These are phyloP conservation scores for Leptopilina boulardi DNA, from an alignment of 1,140 invertebrate species.

Conservation along the genomic window DNA sequence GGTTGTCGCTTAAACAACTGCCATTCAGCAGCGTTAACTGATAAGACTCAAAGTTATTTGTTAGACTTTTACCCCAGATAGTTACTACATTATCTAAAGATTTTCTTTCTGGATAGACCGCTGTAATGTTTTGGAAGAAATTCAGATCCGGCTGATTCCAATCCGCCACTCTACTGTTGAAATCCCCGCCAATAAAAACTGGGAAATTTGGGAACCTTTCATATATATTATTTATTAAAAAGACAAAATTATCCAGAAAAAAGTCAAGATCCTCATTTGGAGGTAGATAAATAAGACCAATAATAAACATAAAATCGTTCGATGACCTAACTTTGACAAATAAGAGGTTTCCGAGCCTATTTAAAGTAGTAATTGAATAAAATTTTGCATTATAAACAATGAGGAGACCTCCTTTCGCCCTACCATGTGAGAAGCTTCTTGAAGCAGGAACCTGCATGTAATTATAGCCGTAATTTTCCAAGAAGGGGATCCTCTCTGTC, in stretches of 20 bases:
- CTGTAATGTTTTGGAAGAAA: neutral
- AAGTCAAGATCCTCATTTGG: neutral
- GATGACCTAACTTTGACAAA: neutral
- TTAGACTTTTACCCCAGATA: neutral
- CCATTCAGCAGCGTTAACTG: neutral
- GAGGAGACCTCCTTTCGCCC: neutral
- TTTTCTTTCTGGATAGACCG: neutral
- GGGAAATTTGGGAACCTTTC: neutral
- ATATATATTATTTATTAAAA: neutral
- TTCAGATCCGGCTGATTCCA: neutral
- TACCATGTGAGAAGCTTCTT: neutral
- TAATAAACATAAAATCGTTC: neutral
- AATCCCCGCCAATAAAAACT: slow-evolving; percentile 24
- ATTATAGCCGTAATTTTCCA: neutral
- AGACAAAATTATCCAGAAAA: slow-evolving; percentile 6
- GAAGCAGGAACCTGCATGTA: neutral
- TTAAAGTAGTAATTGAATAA: neutral
- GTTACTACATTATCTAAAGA: neutral
- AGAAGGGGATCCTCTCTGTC: no score
- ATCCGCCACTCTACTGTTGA: slow-evolving; percentile 16
- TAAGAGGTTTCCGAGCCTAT: neutral
- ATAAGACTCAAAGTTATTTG: neutral
- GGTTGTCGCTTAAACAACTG: neutral
- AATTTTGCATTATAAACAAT: neutral
- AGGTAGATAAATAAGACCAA: slow-evolving; percentile 2